A percentile compares a stretch with the other conserved stretches of the same genome.
Evolutionary conservation across 2,797 vertebrate genomes (phyloP).

Genomic region (Sebastes steindachneri): DNA sequence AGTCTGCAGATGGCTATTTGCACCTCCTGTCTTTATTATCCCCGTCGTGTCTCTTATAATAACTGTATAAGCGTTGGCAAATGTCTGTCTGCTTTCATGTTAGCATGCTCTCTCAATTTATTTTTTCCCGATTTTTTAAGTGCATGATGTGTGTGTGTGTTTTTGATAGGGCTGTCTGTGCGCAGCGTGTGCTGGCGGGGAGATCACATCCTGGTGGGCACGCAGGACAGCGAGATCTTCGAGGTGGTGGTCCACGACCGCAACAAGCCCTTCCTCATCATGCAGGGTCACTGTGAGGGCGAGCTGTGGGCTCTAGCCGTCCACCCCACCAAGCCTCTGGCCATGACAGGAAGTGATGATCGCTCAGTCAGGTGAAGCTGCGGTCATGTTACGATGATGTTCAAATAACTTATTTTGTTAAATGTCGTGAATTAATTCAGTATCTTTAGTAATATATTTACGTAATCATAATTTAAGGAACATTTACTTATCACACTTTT

Average conservation of each 20-base stretch:
- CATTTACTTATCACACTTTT: not conserved
- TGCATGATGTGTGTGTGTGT: slow-evolving; percentile 16
- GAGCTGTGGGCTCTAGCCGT: slow-evolving; percentile 98
- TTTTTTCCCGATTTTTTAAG: not conserved
- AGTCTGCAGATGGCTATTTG: slow-evolving; percentile 51
- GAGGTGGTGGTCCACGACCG: slow-evolving; percentile 99
- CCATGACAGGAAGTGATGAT: slow-evolving; percentile 98
- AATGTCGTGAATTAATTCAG: not conserved
- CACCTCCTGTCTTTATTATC: slow-evolving; percentile 52
- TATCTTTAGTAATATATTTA: not conserved
- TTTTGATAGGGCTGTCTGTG: slow-evolving; percentile 90
- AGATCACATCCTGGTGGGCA: slow-evolving; percentile 97
- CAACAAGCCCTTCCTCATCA: slow-evolving; percentile 98
- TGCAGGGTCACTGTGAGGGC: slow-evolving; percentile 99
- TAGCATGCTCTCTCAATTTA: not conserved
- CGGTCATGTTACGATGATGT: not conserved
- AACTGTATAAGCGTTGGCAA: slow-evolving; percentile 3
- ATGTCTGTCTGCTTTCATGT: slow-evolving; percentile 28
- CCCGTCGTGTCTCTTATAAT: slow-evolving; percentile 36
- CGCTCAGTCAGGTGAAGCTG: slow-evolving; percentile 92
- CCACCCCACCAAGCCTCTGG: slow-evolving; percentile 96
- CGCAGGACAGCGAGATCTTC: slow-evolving; percentile 99
- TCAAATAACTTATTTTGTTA: not conserved
- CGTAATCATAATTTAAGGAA: not conserved
- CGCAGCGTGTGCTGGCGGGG: slow-evolving; percentile 98